phyloP scores from a whole-genome alignment of 2,797 vertebrate species.

The Euthynnus affinis region DNA sequence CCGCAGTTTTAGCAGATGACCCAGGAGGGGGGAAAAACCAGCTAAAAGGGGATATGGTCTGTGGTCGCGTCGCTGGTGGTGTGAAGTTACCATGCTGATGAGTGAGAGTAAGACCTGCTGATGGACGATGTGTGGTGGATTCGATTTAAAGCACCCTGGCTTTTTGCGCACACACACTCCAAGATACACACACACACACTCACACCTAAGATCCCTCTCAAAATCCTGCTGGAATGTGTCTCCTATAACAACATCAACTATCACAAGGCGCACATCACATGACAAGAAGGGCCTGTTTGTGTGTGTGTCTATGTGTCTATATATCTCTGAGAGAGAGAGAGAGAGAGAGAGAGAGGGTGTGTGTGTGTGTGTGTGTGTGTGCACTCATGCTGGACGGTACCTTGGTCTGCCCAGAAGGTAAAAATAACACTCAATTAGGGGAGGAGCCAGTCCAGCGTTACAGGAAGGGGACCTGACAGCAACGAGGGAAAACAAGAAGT shows the following conservation, averaged over 20 bases:
- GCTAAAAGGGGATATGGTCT: conserved; percentile 51
- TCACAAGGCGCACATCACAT: conserved; percentile 77
- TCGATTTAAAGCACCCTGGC: conserved; percentile 58
- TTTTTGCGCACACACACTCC: conserved; percentile 15
- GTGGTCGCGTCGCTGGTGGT: conserved; percentile 52
- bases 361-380: conserved; percentile 26
- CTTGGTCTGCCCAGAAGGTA: conserved; percentile 49
- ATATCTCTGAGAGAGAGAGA: conserved; percentile 19
- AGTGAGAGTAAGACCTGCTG: conserved; percentile 65
- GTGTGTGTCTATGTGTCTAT: conserved; percentile 27
- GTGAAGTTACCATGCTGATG: conserved; percentile 69
- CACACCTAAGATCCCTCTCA: conserved; percentile 67
- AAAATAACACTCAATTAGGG: conserved; percentile 63
- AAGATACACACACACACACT: background rate
- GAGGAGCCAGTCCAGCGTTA: conserved; percentile 33
- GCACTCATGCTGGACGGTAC: conserved; percentile 21
- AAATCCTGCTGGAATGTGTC: conserved; percentile 76
- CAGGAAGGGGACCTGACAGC: conserved; percentile 35
- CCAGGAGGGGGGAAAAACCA: conserved; percentile 21
- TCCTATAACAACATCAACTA: conserved; percentile 79
- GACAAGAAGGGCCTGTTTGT: conserved; percentile 49
- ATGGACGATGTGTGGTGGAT: conserved; percentile 64
- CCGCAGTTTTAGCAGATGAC: conserved; percentile 53
- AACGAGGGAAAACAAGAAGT: conserved; percentile 32
- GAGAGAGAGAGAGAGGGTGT: background rate